Conservation (phyloP, 35 echinoderm and acorn worm genomes). For the Ophiothrix spiculata region DNA sequence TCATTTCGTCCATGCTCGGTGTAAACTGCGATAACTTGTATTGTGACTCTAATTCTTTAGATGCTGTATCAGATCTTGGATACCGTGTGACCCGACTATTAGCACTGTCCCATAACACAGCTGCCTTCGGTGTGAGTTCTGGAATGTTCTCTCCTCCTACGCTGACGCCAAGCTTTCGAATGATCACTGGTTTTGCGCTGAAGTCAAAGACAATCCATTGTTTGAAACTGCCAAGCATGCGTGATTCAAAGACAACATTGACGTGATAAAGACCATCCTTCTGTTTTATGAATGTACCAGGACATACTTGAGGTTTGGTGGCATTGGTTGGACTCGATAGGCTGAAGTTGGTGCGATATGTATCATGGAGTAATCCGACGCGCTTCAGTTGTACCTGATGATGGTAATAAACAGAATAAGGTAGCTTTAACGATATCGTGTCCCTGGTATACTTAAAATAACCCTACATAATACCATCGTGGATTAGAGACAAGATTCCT, state of each 20-base stretch:
- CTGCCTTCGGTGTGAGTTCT: neutral
- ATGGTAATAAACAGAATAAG: too few relatives aligned
- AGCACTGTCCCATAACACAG: neutral
- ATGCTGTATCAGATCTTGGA: neutral
- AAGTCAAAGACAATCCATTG: conserved; percentile 89
- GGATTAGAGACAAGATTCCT: too few relatives aligned
- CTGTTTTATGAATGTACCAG: conserved; percentile 38
- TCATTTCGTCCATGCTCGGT: neutral
- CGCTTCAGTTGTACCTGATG: neutral
- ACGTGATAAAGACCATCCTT: conserved; percentile 20
- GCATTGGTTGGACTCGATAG: neutral
- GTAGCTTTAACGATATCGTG: too few relatives aligned
- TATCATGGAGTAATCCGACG: neutral
- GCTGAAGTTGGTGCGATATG: neutral
- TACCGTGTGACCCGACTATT: neutral
- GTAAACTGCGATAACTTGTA: neutral
- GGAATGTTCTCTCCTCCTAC: neutral
- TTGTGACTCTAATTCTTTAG: neutral
- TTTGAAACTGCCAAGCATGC: conserved; percentile 69
- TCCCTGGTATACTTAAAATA: too few relatives aligned
- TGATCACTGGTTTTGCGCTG: conserved; percentile 2
- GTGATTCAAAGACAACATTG: conserved; percentile 55
- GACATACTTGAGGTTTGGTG: conserved; percentile 53
- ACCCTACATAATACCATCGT: too few relatives aligned
- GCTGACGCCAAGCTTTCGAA: conserved; percentile 10